Evolutionary conservation across 1,140 invertebrate genomes (phyloP).

Genomic region (Akabosia matsudoensis): DNA sequence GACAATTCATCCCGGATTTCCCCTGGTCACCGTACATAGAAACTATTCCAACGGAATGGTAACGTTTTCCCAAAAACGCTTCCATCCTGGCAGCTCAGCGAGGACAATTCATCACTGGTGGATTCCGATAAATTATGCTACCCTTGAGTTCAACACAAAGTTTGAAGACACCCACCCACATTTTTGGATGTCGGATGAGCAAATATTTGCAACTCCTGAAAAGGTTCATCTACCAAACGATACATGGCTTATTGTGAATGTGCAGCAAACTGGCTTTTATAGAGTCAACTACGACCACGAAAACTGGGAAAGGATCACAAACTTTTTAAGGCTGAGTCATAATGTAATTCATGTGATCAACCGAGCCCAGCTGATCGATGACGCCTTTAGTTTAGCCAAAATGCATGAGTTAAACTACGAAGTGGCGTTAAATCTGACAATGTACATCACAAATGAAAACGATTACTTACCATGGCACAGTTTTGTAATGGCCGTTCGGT

Average conservation of each 20-base stretch:
- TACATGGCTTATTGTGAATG: constrained; percentile 76
- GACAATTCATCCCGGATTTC: constrained; percentile 78
- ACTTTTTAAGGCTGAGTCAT: constrained; percentile 60
- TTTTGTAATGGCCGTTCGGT: constrained; percentile 50
- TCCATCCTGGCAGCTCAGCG: constrained; percentile 27
- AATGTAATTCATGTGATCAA: constrained; percentile 70
- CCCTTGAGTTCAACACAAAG: constrained; percentile 57
- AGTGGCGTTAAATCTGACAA: constrained; percentile 69
- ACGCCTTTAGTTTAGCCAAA: constrained; percentile 77
- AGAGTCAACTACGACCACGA: constrained; percentile 74
- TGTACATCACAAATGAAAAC: constrained; percentile 68
- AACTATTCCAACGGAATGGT: constrained; percentile 55
- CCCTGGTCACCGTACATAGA: constrained; percentile 69
- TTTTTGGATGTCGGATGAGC: constrained; percentile 64
- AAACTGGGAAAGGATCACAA: constrained; percentile 73
- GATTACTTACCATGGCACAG: constrained; percentile 78
- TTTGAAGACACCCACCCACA: constrained; percentile 65
- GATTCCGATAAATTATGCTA: constrained; percentile 77
- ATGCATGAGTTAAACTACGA: constrained; percentile 65
- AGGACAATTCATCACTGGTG: constrained; percentile 62
- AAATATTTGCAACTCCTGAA: constrained; percentile 48
- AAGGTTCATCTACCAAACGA: constrained; percentile 52
- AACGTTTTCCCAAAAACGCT: constrained; percentile 59
- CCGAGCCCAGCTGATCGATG: constrained; percentile 81
- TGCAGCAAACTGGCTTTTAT: constrained; percentile 77